A percentile compares a stretch with the other conserved stretches of the same genome.
Evolutionary conservation across 64 coral and sea anemone species (phyloP).

Genomic region (Montipora efflorescens): DNA sequence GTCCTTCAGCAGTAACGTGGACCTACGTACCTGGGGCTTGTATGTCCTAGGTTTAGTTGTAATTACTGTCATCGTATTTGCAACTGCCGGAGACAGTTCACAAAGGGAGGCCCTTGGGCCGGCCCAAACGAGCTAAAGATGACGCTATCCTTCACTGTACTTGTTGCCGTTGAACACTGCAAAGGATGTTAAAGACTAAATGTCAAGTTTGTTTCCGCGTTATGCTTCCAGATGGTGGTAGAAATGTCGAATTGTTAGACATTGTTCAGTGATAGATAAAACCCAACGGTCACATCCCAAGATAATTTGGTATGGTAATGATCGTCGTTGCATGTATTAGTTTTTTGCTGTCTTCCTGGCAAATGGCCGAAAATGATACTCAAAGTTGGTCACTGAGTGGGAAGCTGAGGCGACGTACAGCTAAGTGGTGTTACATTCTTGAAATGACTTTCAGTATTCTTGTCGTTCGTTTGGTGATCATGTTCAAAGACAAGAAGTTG

Average conservation of each 20-base stretch:
- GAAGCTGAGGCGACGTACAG: not conserved
- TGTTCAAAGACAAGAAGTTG: not conserved
- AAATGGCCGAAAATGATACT: not conserved
- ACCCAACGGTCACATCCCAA: not conserved
- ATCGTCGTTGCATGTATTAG: slow-evolving; percentile 45
- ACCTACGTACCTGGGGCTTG: not conserved
- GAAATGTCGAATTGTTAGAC: slow-evolving; percentile 37
- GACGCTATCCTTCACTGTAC: slow-evolving; percentile 25
- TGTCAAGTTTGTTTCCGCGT: not conserved
- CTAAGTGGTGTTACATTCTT: not conserved
- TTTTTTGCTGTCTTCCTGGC: slow-evolving; percentile 16
- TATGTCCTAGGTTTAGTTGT: not conserved
- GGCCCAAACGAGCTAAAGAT: slow-evolving; percentile 44
- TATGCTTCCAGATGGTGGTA: slow-evolving; percentile 1
- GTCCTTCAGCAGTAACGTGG: not conserved
- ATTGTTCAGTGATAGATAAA: not conserved
- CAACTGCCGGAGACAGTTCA: slow-evolving; percentile 3
- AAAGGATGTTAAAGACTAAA: not conserved
- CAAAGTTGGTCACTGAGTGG: not conserved
- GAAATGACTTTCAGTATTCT: slow-evolving; percentile 57
- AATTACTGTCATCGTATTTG: not conserved
- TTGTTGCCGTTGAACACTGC: slow-evolving; percentile 57
- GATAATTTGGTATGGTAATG: not conserved
- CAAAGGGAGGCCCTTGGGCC: slow-evolving; percentile 43
- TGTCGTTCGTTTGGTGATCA: slow-evolving; percentile 40